Conservation (phyloP, 2,888 invertebrate genomes). For the Dimorphilus gyrociliatus region DNA sequence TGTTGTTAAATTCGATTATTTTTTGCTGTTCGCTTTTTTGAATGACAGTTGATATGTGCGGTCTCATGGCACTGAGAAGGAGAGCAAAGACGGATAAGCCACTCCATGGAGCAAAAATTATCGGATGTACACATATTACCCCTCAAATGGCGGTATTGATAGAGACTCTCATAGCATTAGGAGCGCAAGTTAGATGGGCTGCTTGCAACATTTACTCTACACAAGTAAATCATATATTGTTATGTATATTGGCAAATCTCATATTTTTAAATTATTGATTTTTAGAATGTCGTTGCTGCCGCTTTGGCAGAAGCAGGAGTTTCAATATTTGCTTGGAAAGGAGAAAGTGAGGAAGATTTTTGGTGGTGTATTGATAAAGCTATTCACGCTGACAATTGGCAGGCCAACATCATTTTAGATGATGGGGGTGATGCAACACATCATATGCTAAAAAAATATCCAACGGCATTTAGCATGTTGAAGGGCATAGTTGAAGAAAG, state of each 20-base stretch:
- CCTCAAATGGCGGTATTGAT: slow-evolving; percentile 97
- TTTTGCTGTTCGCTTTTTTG: slow-evolving; percentile 6
- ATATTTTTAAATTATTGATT: too few species aligned
- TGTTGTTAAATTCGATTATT: too few species aligned
- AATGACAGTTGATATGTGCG: slow-evolving; percentile 68
- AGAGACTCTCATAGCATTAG: slow-evolving; percentile 83
- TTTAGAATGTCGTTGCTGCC: slow-evolving; percentile 89
- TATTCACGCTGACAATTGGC: slow-evolving; percentile 77
- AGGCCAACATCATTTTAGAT: slow-evolving; percentile 93
- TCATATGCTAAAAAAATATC: slow-evolving; percentile 77
- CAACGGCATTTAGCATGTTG: slow-evolving; percentile 33
- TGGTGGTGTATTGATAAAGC: slow-evolving; percentile 99
- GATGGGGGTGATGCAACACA: slow-evolving; percentile 97
- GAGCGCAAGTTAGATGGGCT: slow-evolving; percentile 95
- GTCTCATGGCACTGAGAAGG: slow-evolving; percentile 81
- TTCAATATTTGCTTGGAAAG: slow-evolving; percentile 98
- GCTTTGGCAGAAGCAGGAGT: slow-evolving; percentile 83
- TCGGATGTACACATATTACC: slow-evolving; percentile 94
- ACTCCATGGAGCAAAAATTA: slow-evolving; percentile 80
- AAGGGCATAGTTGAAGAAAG: slow-evolving; percentile 89
- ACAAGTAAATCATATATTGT: slow-evolving; percentile 70
- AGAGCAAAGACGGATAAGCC: slow-evolving; percentile 80
- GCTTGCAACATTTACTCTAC: slow-evolving; percentile 99
- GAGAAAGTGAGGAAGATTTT: slow-evolving; percentile 97
- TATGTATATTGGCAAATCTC: too few species aligned